Conservation (phyloP, 2,797 vertebrate genomes). For the Botia kubotai region DNA sequence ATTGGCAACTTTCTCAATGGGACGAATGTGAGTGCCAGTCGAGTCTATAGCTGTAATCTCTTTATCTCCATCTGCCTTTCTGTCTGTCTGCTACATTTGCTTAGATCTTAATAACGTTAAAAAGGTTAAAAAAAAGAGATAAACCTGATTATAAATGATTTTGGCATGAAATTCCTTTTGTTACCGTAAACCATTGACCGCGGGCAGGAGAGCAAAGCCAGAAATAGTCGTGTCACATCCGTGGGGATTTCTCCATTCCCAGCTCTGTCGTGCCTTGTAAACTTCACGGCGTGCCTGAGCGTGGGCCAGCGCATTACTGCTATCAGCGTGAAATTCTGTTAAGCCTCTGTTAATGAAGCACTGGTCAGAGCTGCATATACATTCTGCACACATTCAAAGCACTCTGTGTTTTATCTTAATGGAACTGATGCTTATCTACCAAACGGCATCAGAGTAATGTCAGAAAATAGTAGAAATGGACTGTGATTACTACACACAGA, state of each 20-base stretch:
- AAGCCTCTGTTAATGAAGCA: constrained; percentile 72
- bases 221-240: constrained; percentile 68
- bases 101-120: constrained; percentile 18
- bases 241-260: constrained; percentile 65
- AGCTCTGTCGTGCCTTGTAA: constrained; percentile 56
- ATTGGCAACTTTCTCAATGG: constrained; percentile 98
- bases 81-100: constrained; percentile 45
- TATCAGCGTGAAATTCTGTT: constrained; percentile 68
- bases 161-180: constrained; percentile 49
- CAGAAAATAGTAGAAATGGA: constrained; percentile 68
- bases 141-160: constrained; percentile 35
- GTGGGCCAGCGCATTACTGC: constrained; percentile 39
- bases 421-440: constrained; percentile 57
- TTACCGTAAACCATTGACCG: constrained; percentile 73
- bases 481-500: constrained; percentile 63
- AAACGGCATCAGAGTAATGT: constrained; percentile 48
- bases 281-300: constrained; percentile 58
- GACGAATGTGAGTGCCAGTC: constrained; percentile 86
- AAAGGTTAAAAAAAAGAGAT: constrained; percentile 10
- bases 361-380: constrained; percentile 58
- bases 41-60: constrained; percentile 30
- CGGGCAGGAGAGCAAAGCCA: constrained; percentile 76
- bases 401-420: constrained; percentile 53
- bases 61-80: constrained; percentile 34
- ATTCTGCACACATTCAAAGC: constrained; percentile 51